Evolutionary conservation across 2,888 invertebrate species (phyloP).

Genomic region (Spilarctia lutea): DNA sequence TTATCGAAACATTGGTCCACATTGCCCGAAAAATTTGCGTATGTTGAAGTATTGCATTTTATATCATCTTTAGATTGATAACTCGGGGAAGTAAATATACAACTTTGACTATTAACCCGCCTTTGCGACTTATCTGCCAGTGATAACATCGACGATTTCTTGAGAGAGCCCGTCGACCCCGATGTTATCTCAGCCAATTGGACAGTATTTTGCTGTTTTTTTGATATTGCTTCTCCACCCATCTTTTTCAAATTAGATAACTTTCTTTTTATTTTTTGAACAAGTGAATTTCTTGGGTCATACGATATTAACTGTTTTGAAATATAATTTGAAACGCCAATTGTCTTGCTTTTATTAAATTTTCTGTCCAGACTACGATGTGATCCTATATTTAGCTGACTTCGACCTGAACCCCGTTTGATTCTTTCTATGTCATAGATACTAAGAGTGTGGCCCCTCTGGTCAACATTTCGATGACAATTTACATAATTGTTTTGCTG

Average conservation of each 20-base stretch:
- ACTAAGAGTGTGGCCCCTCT: conserved; percentile 78
- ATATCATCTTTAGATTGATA: conserved; percentile 76
- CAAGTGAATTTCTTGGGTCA: conserved; percentile 80
- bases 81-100: conserved; percentile 76
- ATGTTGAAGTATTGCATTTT: conserved; percentile 75
- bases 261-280: conserved; percentile 84
- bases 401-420: conserved; percentile 75
- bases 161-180: conserved; percentile 78
- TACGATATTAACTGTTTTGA: conserved; percentile 83
- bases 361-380: conserved; percentile 84
- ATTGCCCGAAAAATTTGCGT: conserved; percentile 82
- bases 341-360: conserved; percentile 79
- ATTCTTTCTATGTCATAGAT: conserved; percentile 82
- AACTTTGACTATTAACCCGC: conserved; percentile 79
- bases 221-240: conserved; percentile 79
- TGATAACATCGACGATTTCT: conserved; percentile 81
- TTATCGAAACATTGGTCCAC: conserved; percentile 84
- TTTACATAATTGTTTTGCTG: conserved; percentile 81
- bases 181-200: conserved; percentile 83
- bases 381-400: conserved; percentile 70
- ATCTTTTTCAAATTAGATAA: conserved; percentile 83
- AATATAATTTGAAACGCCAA: conserved; percentile 82
- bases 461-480: conserved; percentile 72
- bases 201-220: conserved; percentile 82
- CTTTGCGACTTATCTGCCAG: conserved; percentile 79